Conservation (phyloP, 2,888 invertebrate species). For the Hydraecia micacea region DNA sequence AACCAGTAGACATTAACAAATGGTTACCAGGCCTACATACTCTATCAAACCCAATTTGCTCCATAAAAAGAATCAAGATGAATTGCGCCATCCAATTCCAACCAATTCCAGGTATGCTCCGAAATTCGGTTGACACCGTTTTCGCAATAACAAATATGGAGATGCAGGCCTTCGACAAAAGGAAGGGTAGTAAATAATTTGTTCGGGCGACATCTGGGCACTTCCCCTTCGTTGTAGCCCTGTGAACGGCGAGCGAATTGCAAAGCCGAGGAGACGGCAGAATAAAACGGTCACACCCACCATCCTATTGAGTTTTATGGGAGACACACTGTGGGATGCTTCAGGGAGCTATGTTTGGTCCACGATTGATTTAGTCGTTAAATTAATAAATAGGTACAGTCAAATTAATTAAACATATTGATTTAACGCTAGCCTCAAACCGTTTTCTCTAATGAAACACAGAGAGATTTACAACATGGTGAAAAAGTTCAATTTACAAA, state of each 20-base stretch:
- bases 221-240: slow-evolving; percentile 86
- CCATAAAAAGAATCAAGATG: slow-evolving; percentile 67
- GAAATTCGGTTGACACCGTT: slow-evolving; percentile 68
- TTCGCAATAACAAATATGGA: slow-evolving; percentile 77
- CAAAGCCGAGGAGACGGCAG: slow-evolving; percentile 76
- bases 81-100: slow-evolving; percentile 65
- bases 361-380: background rate
- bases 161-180: slow-evolving; percentile 81
- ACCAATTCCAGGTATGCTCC: slow-evolving; percentile 66
- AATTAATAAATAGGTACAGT: background rate
- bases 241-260: slow-evolving; percentile 72
- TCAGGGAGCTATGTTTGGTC: slow-evolving; percentile 38
- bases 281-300: slow-evolving; percentile 86
- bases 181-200: slow-evolving; percentile 88
- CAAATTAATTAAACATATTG: background rate
- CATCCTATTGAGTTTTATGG: slow-evolving; percentile 78
- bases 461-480: background rate
- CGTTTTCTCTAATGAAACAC: background rate
- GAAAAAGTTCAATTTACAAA: background rate
- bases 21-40: slow-evolving; percentile 54
- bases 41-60: slow-evolving; percentile 68
- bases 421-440: background rate
- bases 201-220: slow-evolving; percentile 87
- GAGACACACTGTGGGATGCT: slow-evolving; percentile 64
- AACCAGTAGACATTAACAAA: slow-evolving; percentile 55